Evolutionary conservation across 2,888 invertebrate species (phyloP).

Genomic region (Ommatoiulus sabulosus): DNA sequence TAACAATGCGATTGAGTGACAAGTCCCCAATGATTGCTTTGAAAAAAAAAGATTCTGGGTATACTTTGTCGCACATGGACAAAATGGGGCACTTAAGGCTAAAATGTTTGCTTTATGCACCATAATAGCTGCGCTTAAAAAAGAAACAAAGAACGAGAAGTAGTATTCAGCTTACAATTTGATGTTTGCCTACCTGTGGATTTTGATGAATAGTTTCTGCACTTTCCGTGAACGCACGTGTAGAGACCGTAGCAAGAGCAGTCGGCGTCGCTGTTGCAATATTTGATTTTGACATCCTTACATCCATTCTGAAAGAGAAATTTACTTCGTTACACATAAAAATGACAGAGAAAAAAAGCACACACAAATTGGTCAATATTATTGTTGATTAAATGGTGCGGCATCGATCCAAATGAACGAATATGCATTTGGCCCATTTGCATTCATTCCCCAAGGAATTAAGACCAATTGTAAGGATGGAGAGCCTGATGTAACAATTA

Average conservation of each 20-base stretch:
- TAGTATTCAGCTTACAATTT: background rate
- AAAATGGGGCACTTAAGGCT: background rate
- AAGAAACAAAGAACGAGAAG: background rate
- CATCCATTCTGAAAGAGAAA: conserved; percentile 53
- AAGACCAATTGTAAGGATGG: background rate
- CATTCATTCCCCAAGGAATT: background rate
- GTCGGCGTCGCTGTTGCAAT: conserved; percentile 38
- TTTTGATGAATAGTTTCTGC: conserved; percentile 49
- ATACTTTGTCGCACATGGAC: background rate
- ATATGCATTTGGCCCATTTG: no score
- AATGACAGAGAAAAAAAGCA: background rate
- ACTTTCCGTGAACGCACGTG: conserved; percentile 49
- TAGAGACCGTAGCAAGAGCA: conserved; percentile 42
- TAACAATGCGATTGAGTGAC: background rate
- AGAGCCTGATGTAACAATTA: no score
- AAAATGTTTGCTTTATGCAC: conserved; percentile 1
- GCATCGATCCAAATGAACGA: background rate
- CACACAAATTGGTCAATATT: background rate
- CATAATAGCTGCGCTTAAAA: background rate
- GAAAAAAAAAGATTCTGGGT: background rate
- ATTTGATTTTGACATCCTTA: conserved; percentile 50
- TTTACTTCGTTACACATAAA: background rate
- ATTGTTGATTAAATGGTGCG: background rate
- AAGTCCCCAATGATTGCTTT: background rate
- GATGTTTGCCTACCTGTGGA: conserved; percentile 21